phyloP scores from a whole-genome alignment of 2,113 vertebrate species.

The Forbesichthys papilliferus region DNA sequence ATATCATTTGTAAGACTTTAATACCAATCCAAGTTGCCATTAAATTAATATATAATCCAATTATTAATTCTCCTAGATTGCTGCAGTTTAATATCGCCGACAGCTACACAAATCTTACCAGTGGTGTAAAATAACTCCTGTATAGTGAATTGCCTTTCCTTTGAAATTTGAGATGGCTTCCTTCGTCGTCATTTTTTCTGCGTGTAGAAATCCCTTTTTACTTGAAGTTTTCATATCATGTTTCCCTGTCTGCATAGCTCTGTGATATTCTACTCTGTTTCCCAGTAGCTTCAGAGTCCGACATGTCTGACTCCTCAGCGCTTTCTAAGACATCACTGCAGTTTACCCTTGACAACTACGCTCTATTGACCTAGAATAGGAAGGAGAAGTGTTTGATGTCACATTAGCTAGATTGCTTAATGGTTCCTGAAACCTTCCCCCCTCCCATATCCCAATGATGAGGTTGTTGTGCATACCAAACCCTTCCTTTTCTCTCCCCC shows the following conservation, averaged over 20 bases:
- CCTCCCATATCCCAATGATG: slow-evolving; percentile 1
- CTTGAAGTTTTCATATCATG: neutral
- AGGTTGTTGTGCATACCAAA: neutral
- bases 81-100: neutral
- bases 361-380: neutral
- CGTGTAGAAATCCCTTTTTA: neutral
- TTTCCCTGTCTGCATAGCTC: neutral
- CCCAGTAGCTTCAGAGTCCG: neutral
- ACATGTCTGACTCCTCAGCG: neutral
- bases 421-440: neutral
- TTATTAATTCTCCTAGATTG: too few species aligned
- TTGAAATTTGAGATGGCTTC: neutral
- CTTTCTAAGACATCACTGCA: neutral
- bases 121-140: neutral
- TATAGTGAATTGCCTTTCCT: neutral
- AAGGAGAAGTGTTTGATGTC: neutral
- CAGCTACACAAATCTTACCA: neutral
- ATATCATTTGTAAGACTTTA: too few species aligned
- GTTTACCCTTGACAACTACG: neutral
- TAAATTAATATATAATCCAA: too few species aligned
- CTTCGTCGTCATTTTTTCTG: neutral
- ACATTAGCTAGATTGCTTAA: neutral
- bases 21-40: too few species aligned
- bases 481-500: slow-evolving; percentile 22
- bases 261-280: neutral